phyloP scores from a whole-genome alignment of 2,797 vertebrate genomes.

The Gastrophryne carolinensis region DNA sequence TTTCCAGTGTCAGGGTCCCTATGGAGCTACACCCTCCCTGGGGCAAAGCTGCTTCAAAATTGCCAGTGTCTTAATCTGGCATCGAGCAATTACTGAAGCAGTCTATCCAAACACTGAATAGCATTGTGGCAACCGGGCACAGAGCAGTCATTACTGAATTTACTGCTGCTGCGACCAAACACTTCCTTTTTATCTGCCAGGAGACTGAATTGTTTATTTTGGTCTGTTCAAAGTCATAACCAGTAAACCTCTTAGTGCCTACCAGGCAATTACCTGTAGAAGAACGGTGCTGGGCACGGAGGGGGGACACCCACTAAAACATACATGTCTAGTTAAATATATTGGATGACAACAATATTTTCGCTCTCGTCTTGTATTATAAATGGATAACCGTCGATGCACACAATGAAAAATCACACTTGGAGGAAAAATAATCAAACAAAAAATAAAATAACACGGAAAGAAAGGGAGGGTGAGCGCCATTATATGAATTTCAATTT shows the following conservation, averaged over 20 bases:
- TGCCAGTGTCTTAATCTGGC: too few species aligned
- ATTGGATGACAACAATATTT: neutral
- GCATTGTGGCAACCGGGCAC: too few species aligned
- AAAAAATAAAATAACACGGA: conserved; percentile 21
- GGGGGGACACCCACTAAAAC: neutral
- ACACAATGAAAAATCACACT: conserved; percentile 16
- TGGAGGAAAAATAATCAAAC: conserved; percentile 10
- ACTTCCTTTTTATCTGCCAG: neutral
- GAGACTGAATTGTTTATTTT: too few species aligned
- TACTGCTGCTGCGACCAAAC: neutral
- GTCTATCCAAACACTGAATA: too few species aligned
- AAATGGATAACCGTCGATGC: neutral
- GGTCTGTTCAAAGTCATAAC: neutral
- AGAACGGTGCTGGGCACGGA: neutral
- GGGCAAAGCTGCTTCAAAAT: too few species aligned
- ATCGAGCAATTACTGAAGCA: too few species aligned
- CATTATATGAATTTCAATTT: conserved; percentile 47
- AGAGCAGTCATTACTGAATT: neutral
- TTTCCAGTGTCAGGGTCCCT: too few species aligned
- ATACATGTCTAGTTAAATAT: neutral
- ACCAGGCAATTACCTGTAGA: neutral
- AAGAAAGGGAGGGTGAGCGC: neutral
- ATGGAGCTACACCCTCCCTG: too few species aligned
- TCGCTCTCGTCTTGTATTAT: neutral
- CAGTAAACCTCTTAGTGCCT: neutral